phyloP scores from a whole-genome alignment of 2,888 invertebrate species.

The Platypus cylindrus region DNA sequence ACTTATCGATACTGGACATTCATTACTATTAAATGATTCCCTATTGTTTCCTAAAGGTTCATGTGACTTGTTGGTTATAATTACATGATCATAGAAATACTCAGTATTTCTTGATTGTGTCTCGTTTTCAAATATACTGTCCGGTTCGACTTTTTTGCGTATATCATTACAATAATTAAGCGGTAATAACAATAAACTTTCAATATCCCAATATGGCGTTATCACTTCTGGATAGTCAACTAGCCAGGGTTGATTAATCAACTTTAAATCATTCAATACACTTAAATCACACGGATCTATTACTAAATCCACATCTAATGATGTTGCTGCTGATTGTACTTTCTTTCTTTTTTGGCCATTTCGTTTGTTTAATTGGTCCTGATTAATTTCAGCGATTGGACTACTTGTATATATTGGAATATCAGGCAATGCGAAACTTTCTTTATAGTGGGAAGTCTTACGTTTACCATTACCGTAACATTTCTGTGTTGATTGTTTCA shows the following conservation, averaged over 20 bases:
- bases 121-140: not conserved
- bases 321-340: slow-evolving; percentile 7
- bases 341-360: slow-evolving; percentile 4
- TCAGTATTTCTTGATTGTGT: no score
- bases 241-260: slow-evolving; percentile 16
- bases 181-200: slow-evolving; percentile 10
- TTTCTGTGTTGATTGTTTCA: no score
- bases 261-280: slow-evolving; percentile 14
- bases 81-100: no score
- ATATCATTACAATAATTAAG: no score
- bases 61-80: no score
- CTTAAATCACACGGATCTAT: slow-evolving; percentile 18
- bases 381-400: slow-evolving; percentile 1
- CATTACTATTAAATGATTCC: no score
- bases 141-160: slow-evolving; percentile 8
- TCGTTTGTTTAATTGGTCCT: no score
- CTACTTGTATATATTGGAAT: slow-evolving; percentile 23
- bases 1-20: no score
- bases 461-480: slow-evolving; percentile 7
- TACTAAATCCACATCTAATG: slow-evolving; percentile 17
- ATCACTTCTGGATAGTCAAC: slow-evolving; percentile 10
- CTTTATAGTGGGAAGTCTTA: slow-evolving; percentile 13
- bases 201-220: slow-evolving; percentile 10
- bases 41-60: no score
- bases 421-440: slow-evolving; percentile 29